A percentile compares a stretch with the other conserved stretches of the same genome.
Conservation (phyloP, 1,140 invertebrate species). For the Megathymus violae region DNA sequence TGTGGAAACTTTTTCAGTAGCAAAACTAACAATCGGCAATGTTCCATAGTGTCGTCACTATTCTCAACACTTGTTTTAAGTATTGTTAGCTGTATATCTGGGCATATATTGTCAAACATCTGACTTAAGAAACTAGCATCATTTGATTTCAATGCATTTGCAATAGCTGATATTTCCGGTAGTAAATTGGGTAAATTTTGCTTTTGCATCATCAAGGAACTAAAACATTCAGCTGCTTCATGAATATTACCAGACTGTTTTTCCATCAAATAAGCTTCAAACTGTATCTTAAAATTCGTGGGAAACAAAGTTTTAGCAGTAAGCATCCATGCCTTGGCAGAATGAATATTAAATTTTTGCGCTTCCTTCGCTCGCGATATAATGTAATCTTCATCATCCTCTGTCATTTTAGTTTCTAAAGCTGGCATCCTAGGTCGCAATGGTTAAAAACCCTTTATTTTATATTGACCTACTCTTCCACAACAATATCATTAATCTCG, state of each 20-base stretch:
- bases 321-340: conserved; percentile 95
- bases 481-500: not conserved
- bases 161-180: conserved; percentile 92
- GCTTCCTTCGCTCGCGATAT: conserved; percentile 90
- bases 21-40: conserved; percentile 91
- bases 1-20: conserved; percentile 92
- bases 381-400: conserved; percentile 92
- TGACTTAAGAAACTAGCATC: conserved; percentile 84
- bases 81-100: conserved; percentile 90
- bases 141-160: conserved; percentile 87
- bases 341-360: conserved; percentile 88
- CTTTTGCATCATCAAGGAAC: conserved; percentile 77
- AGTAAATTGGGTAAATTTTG: conserved; percentile 86
- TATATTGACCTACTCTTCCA: not conserved
- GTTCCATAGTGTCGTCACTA: conserved; percentile 94
- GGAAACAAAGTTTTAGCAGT: conserved; percentile 95
- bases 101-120: conserved; percentile 88
- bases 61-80: conserved; percentile 92
- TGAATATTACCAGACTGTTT: conserved; percentile 91
- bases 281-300: conserved; percentile 93
- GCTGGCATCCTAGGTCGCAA: conserved; percentile 56
- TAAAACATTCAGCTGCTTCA: conserved; percentile 93
- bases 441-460: conserved; percentile 13
- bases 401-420: conserved; percentile 63
- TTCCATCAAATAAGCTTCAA: conserved; percentile 92